phyloP scores from a whole-genome alignment of 2,797 vertebrate genomes.

The Fistularia commersonii region DNA sequence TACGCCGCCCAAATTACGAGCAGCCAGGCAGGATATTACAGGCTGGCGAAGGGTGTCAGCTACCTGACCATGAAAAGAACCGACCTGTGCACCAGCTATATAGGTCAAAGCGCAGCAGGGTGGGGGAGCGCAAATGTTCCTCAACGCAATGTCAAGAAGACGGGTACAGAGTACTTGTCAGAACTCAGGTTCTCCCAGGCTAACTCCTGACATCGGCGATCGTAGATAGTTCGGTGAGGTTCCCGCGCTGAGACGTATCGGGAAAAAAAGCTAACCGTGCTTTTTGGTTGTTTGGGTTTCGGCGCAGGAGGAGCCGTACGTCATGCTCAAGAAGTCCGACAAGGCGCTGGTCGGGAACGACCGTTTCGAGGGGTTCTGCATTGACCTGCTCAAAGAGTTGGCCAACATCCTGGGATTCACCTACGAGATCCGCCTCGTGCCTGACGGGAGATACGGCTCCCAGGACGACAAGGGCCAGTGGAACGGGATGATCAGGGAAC shows the following conservation, averaged over 20 bases:
- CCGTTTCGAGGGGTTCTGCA: slow-evolving; percentile 97
- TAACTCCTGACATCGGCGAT: too few relatives aligned
- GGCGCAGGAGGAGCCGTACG: slow-evolving; percentile 93
- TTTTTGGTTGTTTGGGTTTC: slow-evolving; percentile 59
- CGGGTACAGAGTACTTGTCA: too few relatives aligned
- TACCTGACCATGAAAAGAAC: slow-evolving; percentile 60
- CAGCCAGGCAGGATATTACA: slow-evolving; percentile 56
- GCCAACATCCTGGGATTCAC: slow-evolving; percentile 91
- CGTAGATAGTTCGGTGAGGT: too few relatives aligned
- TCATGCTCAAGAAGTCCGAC: slow-evolving; percentile 99
- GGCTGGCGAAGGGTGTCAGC: slow-evolving; percentile 57
- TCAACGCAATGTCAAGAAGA: too few relatives aligned
- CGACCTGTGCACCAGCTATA: slow-evolving; percentile 41
- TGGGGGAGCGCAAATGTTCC: slow-evolving; percentile 16
- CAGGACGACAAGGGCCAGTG: slow-evolving; percentile 99
- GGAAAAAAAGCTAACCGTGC: slow-evolving; percentile 69
- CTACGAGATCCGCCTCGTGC: slow-evolving; percentile 93
- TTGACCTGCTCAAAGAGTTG: slow-evolving; percentile 94
- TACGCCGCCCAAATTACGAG: slow-evolving; percentile 61
- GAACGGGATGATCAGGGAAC: slow-evolving; percentile 97
- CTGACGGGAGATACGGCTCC: slow-evolving; percentile 91
- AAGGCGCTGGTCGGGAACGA: slow-evolving; percentile 91
- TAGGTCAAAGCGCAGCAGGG: slow-evolving; percentile 41
- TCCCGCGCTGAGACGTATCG: too few relatives aligned
- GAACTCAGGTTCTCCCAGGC: too few relatives aligned